Base-by-base conservation (phyloP, 2,113 vertebrate genomes). In the Nicator chloris region DNA sequence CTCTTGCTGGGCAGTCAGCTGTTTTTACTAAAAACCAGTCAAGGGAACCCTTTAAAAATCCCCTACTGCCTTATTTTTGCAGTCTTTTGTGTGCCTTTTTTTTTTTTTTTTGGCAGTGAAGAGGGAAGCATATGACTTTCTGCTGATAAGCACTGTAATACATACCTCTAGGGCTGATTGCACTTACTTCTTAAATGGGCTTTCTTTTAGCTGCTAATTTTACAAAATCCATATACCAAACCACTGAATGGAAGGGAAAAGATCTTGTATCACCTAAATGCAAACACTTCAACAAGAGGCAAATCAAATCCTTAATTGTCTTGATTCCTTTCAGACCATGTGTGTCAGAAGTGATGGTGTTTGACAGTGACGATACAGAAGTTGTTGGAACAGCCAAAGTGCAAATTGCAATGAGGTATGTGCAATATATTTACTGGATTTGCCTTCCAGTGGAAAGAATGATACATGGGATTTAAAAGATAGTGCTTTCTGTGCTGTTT, bases 331-430 rank as follows among this genome's bases (percentile, higher is more conserved):
- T 83, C 95, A 98, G 98, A 88, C 84, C 94, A 1, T 92, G 94
- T 69, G 76, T 93, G 39, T 95, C 96, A 47, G 98, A 98, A 93
- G 69, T 89, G 24, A 35, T 95, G 60, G 93, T 98, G 65, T 98
- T 98, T 45, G 98, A 98, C 88, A 93, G 94, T 53, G 98, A 98
- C 1, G 98, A 99, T 61, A 95, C 98, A 26, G 97, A 97, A 78
- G 91, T 94, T 27, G 84, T 44, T 13, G 98, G 98, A 93, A 98
- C 98, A 65, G 96, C 99, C 76, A 99, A 98, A 97, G 98, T 99
- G 90, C 98, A 99, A 95, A 98, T 99, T 70, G 98, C 99, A 56
- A 98, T 99, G 97, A 98, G 98, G 97, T 99, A 97, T 97, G 97
- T 7, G 2, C 9, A 17, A 40, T 11, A 13, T 4, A 8, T 44